phyloP scores from a whole-genome alignment of 2,888 invertebrate species.

The Phorcus lineatus region DNA sequence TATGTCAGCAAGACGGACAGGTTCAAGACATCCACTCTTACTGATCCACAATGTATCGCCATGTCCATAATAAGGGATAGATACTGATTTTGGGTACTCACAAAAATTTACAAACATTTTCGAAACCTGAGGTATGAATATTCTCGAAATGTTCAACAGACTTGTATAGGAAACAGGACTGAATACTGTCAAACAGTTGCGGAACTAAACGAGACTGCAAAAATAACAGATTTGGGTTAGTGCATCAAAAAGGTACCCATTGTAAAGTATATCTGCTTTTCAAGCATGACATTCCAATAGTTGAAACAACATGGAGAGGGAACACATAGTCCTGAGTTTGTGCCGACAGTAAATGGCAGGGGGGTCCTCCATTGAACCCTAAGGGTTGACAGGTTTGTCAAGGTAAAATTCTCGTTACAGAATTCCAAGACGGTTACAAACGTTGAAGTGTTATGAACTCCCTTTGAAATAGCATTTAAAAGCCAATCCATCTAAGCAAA shows the following conservation, averaged over 20 bases:
- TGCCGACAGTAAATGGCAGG: constrained; percentile 1
- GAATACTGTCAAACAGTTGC: constrained; percentile 21
- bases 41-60: neutral
- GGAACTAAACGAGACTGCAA: constrained; percentile 13
- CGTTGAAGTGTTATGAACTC: no score
- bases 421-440: no score
- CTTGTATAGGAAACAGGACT: neutral
- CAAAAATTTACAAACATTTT: neutral
- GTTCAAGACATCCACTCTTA: neutral
- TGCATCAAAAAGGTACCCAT: constrained; percentile 2
- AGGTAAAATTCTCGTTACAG: no score
- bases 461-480: no score
- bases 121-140: constrained; percentile 4
- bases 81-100: neutral
- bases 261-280: constrained; percentile 5
- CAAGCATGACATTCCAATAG: neutral
- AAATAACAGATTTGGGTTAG: neutral
- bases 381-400: no score
- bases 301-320: constrained; percentile 20
- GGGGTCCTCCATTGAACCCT: neutral
- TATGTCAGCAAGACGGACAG: neutral
- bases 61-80: neutral
- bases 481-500: no score
- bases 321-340: constrained; percentile 25
- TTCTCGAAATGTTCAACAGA: neutral